Conservation (phyloP, 2,888 invertebrate species). For the Pasiphila rectangulata region DNA sequence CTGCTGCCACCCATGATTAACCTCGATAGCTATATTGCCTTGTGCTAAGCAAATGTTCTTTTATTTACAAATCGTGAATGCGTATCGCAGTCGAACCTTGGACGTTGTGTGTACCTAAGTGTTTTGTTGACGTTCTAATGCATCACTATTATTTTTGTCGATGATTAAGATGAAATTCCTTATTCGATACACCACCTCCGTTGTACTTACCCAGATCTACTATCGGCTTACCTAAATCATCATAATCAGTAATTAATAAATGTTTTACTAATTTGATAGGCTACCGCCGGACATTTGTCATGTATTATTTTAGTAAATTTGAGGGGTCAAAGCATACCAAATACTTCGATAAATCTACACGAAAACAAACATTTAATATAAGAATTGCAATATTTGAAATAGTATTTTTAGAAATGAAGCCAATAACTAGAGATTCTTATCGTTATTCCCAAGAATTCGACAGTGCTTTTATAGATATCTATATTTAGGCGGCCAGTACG, state of each 20-base stretch:
- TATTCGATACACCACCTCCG: background rate
- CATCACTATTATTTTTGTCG: conserved; percentile 19
- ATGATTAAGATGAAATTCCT: conserved; percentile 11
- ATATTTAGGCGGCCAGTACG: conserved; percentile 59
- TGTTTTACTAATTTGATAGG: too few relatives aligned
- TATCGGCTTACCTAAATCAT: too few relatives aligned
- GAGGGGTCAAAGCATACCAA: too few relatives aligned
- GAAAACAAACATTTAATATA: too few relatives aligned
- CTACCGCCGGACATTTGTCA: too few relatives aligned
- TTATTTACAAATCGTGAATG: conserved; percentile 39
- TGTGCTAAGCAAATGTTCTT: conserved; percentile 23
- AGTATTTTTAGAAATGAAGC: background rate
- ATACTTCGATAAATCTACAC: too few relatives aligned
- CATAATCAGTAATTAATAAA: too few relatives aligned
- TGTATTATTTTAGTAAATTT: too few relatives aligned
- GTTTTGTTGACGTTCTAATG: conserved; percentile 15
- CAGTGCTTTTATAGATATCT: conserved; percentile 61
- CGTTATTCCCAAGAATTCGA: conserved; percentile 54
- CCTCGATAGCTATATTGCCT: background rate
- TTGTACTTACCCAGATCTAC: too few relatives aligned
- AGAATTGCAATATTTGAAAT: too few relatives aligned
- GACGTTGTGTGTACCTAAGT: conserved; percentile 32
- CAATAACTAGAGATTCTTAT: conserved; percentile 24
- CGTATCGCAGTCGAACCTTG: conserved; percentile 43
- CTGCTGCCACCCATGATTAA: background rate